These are phyloP conservation scores for Drosophila oshimai DNA, from an alignment of 1,140 invertebrate genomes.

Conservation along the genomic window DNA sequence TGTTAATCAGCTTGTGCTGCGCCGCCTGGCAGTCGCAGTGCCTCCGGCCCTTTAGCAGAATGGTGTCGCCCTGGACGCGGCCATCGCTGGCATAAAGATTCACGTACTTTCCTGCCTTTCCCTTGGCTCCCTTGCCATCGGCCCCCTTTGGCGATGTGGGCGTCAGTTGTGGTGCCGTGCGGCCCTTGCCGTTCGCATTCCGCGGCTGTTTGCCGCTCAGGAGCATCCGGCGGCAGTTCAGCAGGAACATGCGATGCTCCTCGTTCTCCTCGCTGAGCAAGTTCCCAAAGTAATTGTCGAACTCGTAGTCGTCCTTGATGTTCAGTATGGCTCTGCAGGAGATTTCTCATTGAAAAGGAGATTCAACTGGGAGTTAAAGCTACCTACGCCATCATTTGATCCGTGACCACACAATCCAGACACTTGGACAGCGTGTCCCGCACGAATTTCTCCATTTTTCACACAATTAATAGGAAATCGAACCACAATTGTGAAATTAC, in stretches of 20 bases:
- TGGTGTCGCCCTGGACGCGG: conserved; percentile 85
- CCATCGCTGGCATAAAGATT: conserved; percentile 90
- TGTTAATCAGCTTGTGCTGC: conserved; percentile 95
- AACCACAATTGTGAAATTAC: conserved; percentile 18
- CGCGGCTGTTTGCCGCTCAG: conserved; percentile 83
- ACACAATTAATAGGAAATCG: not conserved
- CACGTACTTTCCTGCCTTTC: conserved; percentile 89
- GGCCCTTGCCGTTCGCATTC: conserved; percentile 56
- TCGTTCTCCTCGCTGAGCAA: conserved; percentile 86
- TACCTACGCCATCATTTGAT: conserved; percentile 86
- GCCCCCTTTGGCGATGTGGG: not conserved
- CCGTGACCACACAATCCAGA: conserved; percentile 86
- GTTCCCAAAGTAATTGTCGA: conserved; percentile 88
- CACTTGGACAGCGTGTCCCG: conserved; percentile 81
- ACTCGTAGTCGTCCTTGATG: conserved; percentile 87
- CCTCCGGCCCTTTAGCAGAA: conserved; percentile 90
- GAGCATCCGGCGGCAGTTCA: conserved; percentile 85
- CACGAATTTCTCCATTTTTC: conserved; percentile 74
- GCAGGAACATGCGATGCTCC: conserved; percentile 86
- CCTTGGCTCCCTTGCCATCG: conserved; percentile 80
- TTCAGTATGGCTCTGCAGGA: conserved; percentile 85
- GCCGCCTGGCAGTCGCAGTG: conserved; percentile 96
- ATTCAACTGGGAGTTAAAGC: not conserved
- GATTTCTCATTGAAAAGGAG: not conserved
- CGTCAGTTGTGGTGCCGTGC: conserved; percentile 10